Conservation (phyloP, 2,797 vertebrate genomes). For the Poeciliopsis presidionis region DNA sequence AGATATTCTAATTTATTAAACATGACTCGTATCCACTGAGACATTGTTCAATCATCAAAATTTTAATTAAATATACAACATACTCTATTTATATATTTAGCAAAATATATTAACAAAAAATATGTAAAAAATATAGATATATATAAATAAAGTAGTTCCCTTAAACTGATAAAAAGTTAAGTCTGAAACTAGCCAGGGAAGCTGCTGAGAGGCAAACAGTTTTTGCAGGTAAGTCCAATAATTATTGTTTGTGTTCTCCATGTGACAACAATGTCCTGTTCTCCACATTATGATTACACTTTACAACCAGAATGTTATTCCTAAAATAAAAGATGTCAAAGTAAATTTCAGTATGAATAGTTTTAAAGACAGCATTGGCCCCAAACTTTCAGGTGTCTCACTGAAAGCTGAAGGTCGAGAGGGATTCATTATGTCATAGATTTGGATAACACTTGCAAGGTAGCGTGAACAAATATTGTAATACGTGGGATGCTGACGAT, state of each 20-base stretch:
- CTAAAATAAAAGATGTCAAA: too few species aligned
- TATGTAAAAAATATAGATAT: too few species aligned
- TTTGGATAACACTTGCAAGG: background rate
- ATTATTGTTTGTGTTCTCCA: background rate
- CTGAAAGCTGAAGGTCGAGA: background rate
- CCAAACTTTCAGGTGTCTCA: background rate
- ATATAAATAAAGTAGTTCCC: too few species aligned
- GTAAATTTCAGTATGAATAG: too few species aligned
- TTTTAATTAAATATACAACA: background rate
- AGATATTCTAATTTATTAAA: background rate
- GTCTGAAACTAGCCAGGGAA: too few species aligned
- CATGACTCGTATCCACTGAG: background rate
- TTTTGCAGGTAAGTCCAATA: background rate
- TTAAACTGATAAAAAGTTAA: too few species aligned
- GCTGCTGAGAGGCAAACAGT: background rate
- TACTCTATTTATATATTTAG: background rate
- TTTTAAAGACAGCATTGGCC: background rate
- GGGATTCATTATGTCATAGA: background rate
- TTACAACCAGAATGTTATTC: too few species aligned
- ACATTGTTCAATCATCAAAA: background rate
- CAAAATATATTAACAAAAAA: too few species aligned
- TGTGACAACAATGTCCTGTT: too few species aligned
- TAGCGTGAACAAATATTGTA: background rate
- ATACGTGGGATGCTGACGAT: background rate
- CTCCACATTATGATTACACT: too few species aligned